Base-by-base conservation (phyloP, 2,888 invertebrate species). In the Petrophora chlorosata region DNA sequence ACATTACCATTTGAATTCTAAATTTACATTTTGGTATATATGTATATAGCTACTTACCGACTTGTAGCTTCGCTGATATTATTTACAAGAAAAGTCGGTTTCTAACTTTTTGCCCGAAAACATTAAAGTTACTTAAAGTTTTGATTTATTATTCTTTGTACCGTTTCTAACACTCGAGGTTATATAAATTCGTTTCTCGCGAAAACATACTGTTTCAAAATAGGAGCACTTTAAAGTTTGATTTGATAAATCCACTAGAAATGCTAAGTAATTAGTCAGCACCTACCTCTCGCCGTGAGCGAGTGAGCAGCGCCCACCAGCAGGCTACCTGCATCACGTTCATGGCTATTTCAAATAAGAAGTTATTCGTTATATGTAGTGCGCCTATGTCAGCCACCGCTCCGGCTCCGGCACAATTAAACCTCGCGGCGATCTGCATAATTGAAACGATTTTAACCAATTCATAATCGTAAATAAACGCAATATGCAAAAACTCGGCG, bases 1-100 rank as follows among this genome's bases (percentile, higher is more conserved):
- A 35, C 23, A 43, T 43, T 43, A 35, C 29, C 43, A 36, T 44
- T 44, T 44, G 28, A 44, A 44, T 36, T 36, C 29, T 16, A 35
- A 44, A 44, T 44, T 34, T 35, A 35, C 35, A 43, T 43, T 35
- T 15, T 23, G 14, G 12, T n/a, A n/a, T n/a, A n/a, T n/a, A n/a
- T n/a, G n/a, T n/a, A n/a, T n/a, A n/a, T n/a, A n/a, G n/a, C n/a
- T n/a, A n/a, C n/a, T n/a, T n/a, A n/a, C n/a, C n/a, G n/a, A n/a
- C n/a, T n/a, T 5, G 25, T 16, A 44, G 12, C 33, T 43, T 9
- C 10, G 5, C 29, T 16, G 35, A 44, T 35, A 36, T 36, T 35
- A 43, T 43, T 35, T 29, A 43, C 35, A 43, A 36, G 43, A 25
- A 35, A 43, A 43, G 19, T 29, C 35, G 10, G 8, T 29, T 35